Conservation (phyloP, 2,797 vertebrate species). For the Phoeniculus purpureus region DNA sequence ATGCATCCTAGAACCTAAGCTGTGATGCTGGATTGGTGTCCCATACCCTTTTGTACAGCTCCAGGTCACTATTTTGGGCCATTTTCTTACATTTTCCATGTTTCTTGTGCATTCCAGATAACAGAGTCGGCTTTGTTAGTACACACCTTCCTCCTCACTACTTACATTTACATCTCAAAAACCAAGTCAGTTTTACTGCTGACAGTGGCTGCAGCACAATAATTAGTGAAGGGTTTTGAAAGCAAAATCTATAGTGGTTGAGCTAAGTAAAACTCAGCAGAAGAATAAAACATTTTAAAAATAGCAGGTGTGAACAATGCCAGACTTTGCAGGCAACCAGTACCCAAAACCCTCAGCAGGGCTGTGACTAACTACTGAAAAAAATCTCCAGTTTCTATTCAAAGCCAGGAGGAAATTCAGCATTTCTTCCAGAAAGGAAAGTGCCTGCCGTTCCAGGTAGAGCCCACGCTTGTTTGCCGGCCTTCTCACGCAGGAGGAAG, state of each 20-base stretch:
- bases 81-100: rapidly evolving
- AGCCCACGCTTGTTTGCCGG: not conserved
- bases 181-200: rapidly evolving
- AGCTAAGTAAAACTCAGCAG: not conserved
- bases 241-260: not conserved
- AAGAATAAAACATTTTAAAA: slow-evolving; percentile 6
- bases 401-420: not conserved
- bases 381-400: not conserved
- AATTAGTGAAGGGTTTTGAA: not conserved
- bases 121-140: not conserved
- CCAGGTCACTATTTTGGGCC: not conserved
- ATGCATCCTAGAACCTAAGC: not conserved
- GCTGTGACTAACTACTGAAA: not conserved
- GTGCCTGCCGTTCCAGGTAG: not conserved
- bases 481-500: not conserved
- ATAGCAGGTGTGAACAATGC: not conserved
- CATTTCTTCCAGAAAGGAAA: not conserved
- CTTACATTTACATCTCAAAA: not conserved
- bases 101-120: not conserved
- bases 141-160: rapidly evolving
- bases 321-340: not conserved
- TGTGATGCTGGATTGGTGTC: rapidly evolving
- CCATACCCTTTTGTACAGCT: not conserved
- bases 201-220: not conserved
- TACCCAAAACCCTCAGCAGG: not conserved